These are phyloP conservation scores for Drosophila takahashii DNA, from an alignment of 1,140 invertebrate species.

Conservation along the genomic window DNA sequence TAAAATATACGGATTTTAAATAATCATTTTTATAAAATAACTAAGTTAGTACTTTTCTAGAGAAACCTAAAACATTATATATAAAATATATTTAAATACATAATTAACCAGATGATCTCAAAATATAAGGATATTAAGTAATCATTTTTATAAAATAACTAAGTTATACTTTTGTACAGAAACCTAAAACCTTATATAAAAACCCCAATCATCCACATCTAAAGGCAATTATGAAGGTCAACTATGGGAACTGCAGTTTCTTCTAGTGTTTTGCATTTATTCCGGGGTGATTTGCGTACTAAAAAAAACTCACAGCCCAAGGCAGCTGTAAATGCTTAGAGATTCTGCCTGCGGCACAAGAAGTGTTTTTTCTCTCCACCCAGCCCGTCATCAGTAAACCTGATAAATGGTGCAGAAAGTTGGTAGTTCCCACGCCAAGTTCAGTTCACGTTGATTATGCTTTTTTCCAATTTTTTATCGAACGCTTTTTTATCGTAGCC, in stretches of 20 bases:
- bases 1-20: too few relatives aligned
- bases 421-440: constrained; percentile 47
- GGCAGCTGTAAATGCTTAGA: constrained; percentile 26
- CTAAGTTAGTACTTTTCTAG: too few relatives aligned
- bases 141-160: too few relatives aligned
- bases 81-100: too few relatives aligned
- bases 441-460: constrained; percentile 42
- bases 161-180: too few relatives aligned
- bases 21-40: too few relatives aligned
- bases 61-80: too few relatives aligned
- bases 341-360: constrained; percentile 9
- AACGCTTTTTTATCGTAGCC: constrained; percentile 19
- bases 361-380: constrained; percentile 8
- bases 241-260: constrained; percentile 30
- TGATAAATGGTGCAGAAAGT: constrained; percentile 49
- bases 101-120: too few relatives aligned
- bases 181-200: background rate
- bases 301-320: constrained; percentile 25
- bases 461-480: constrained; percentile 50
- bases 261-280: constrained; percentile 11
- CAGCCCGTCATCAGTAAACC: constrained; percentile 36
- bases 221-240: constrained; percentile 36
- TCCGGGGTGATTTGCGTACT: constrained; percentile 31
- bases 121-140: too few relatives aligned
- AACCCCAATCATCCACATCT: background rate